A percentile compares a stretch with the other conserved stretches of the same genome.
phyloP scores from a whole-genome alignment of 2,113 vertebrate genomes.

The Lepus europaeus region DNA sequence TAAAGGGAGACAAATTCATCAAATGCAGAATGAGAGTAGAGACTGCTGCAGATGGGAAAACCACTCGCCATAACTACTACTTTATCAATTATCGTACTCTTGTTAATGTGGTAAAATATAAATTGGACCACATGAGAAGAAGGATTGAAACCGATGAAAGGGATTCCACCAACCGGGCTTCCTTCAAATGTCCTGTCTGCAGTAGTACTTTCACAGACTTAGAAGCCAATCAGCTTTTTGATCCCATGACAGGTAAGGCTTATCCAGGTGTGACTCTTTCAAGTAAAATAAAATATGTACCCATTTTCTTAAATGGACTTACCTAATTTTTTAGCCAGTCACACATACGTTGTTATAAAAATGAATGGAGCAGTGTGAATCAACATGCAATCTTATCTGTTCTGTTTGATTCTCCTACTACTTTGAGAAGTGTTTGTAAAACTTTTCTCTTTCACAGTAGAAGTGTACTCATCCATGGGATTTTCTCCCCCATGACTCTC shows the following conservation, averaged over 20 bases:
- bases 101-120: conserved; percentile 99
- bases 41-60: conserved; percentile 96
- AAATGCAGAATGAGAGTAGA: conserved; percentile 99
- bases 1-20: conserved; percentile 98
- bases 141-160: conserved; percentile 98
- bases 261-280: background rate
- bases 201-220: conserved; percentile 97
- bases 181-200: conserved; percentile 97
- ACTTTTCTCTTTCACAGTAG: background rate
- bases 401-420: background rate
- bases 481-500: background rate
- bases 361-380: conserved; percentile 35
- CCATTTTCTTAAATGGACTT: conserved; percentile 51
- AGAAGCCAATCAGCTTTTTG: conserved; percentile 98
- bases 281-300: background rate
- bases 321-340: conserved; percentile 46
- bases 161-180: conserved; percentile 97
- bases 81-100: conserved; percentile 98
- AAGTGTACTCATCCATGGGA: background rate
- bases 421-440: conserved; percentile 46
- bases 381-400: background rate
- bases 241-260: conserved; percentile 94
- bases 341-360: conserved; percentile 34
- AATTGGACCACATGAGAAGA: conserved; percentile 98
- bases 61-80: conserved; percentile 98